Conservation (phyloP, 1,140 invertebrate genomes). For the Drosophila triauraria region DNA sequence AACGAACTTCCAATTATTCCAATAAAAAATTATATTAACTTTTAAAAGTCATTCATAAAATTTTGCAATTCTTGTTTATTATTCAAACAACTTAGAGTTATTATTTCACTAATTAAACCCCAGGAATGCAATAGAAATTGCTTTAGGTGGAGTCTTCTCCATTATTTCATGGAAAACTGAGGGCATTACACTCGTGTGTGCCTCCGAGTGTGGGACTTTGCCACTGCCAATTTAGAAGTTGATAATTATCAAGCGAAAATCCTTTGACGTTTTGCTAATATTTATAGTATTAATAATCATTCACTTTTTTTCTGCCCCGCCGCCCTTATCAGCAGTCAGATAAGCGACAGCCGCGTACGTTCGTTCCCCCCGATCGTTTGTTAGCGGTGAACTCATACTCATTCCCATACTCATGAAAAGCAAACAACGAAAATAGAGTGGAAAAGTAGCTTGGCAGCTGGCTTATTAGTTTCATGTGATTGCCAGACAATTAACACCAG, state of each 20-base stretch:
- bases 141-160: background rate
- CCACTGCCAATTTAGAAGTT: constrained; percentile 47
- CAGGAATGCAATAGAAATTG: background rate
- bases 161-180: background rate
- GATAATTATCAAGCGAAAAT: constrained; percentile 68
- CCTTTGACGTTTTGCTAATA: constrained; percentile 75
- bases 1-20: too few relatives aligned
- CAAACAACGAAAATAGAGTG: constrained; percentile 50
- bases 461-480: constrained; percentile 75
- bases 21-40: too few relatives aligned
- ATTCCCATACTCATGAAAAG: constrained; percentile 24
- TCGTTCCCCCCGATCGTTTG: constrained; percentile 27
- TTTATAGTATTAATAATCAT: constrained; percentile 82
- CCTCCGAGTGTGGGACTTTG: constrained; percentile 15
- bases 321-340: constrained; percentile 64
- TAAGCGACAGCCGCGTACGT: constrained; percentile 43
- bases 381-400: constrained; percentile 52
- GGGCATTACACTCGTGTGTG: constrained; percentile 7
- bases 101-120: background rate
- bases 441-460: constrained; percentile 51
- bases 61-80: too few relatives aligned
- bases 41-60: too few relatives aligned
- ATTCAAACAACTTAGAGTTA: too few relatives aligned
- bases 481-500: constrained; percentile 64
- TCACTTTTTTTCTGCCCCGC: constrained; percentile 17